Percentiles rank a stretch among this genome's conserved stretches.
Conservation (phyloP, 1,140 invertebrate species). For the Trichomalopsis sarcophagae region DNA sequence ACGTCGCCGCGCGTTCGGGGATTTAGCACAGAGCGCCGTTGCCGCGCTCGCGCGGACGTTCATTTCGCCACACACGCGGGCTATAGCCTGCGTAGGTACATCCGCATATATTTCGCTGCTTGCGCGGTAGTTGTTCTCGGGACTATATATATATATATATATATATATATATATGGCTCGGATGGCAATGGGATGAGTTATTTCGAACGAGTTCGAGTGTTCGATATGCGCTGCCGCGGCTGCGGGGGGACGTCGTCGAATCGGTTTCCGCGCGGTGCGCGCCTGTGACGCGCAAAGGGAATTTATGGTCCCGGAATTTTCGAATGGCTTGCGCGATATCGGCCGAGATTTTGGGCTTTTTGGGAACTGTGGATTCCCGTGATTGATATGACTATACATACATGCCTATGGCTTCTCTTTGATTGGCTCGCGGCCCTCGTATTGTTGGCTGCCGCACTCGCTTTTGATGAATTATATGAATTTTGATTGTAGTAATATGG, state of each 20-base stretch:
- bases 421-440: not conserved
- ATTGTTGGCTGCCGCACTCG: not conserved
- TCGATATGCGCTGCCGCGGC: not conserved
- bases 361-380: not conserved
- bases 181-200: not conserved
- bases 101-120: not conserved
- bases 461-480: too few relatives aligned
- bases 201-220: not conserved
- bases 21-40: slow-evolving; percentile 56
- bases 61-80: not conserved
- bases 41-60: not conserved
- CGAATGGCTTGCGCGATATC: not conserved
- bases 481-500: too few relatives aligned
- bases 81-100: not conserved
- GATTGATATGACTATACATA: not conserved
- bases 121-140: not conserved
- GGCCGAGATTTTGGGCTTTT: not conserved
- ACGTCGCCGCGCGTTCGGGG: slow-evolving; percentile 42
- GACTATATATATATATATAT: too few relatives aligned
- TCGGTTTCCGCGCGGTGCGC: too few relatives aligned
- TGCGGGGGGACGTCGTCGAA: too few relatives aligned
- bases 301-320: not conserved
- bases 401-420: not conserved
- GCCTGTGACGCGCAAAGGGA: too few relatives aligned
- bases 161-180: not conserved